phyloP scores from a whole-genome alignment of 1,140 invertebrate species.

The Microvelia longipes region DNA sequence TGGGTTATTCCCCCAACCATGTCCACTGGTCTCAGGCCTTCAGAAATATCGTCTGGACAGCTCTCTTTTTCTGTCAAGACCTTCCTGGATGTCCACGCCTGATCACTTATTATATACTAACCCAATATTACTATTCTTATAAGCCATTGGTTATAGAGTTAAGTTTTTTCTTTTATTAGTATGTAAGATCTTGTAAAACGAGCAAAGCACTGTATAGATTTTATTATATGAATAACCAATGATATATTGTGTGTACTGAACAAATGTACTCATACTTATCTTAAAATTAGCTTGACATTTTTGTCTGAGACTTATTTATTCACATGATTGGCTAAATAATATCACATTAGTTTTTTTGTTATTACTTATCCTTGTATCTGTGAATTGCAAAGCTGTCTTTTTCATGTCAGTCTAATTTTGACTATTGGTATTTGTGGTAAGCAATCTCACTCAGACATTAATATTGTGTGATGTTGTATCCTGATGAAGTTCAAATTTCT shows the following conservation, averaged over 20 bases:
- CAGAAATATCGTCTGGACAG: not conserved
- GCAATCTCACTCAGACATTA: not conserved
- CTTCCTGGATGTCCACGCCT: not conserved
- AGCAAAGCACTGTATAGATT: not conserved
- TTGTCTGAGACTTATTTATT: not conserved
- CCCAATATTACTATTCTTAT: not conserved
- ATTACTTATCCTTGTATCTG: too few relatives aligned
- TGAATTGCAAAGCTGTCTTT: too few relatives aligned
- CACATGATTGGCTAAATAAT: too few relatives aligned
- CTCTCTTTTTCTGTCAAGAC: not conserved
- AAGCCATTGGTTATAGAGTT: not conserved
- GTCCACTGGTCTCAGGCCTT: not conserved
- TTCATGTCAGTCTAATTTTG: not conserved
- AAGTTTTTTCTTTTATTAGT: not conserved
- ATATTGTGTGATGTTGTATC: not conserved
- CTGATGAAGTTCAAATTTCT: not conserved
- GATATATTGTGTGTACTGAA: not conserved
- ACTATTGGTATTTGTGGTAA: not conserved
- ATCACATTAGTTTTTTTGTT: too few relatives aligned
- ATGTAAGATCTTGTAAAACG: not conserved
- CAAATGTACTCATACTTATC: not conserved
- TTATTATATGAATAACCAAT: not conserved
- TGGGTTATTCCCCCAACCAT: conserved; percentile 6
- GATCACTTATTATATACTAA: not conserved
- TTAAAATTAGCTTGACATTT: not conserved